A percentile compares a stretch with the other conserved stretches of the same genome.
These are phyloP conservation scores for Harpalus rufipes DNA, from an alignment of 2,888 invertebrate species.

Conservation along the genomic window DNA sequence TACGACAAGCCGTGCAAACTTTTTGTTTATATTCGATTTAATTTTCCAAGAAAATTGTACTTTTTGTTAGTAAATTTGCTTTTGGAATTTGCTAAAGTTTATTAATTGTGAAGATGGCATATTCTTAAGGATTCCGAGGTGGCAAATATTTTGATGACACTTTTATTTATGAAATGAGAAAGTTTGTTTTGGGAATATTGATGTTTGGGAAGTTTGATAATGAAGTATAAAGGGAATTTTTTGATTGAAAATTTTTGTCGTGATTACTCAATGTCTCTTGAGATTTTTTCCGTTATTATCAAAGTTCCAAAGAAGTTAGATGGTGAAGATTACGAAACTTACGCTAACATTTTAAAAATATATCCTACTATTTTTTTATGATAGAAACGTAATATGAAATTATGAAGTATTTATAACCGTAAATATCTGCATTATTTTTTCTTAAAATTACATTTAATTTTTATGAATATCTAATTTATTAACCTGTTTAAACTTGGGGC, in stretches of 20 bases:
- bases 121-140: conserved; percentile 22
- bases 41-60: conserved; percentile 35
- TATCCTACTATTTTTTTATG: neutral
- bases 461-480: too few species aligned
- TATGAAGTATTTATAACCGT: too few species aligned
- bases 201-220: conserved; percentile 41
- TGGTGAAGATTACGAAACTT: neutral
- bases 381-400: too few species aligned
- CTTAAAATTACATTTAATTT: too few species aligned
- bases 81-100: conserved; percentile 23
- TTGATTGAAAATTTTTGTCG: conserved; percentile 11
- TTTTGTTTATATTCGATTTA: conserved; percentile 45
- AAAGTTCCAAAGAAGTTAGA: neutral
- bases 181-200: conserved; percentile 40
- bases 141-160: conserved; percentile 20
- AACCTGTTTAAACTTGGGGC: too few species aligned
- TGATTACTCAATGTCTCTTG: conserved; percentile 14
- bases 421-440: too few species aligned
- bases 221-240: conserved; percentile 3
- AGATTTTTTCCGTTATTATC: conserved; percentile 3
- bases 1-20: conserved; percentile 24
- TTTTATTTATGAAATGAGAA: conserved; percentile 29
- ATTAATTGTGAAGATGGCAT: conserved; percentile 36
- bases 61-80: conserved; percentile 28
- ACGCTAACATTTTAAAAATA: neutral